Base-by-base conservation (phyloP, 2,888 invertebrate genomes). In the Plebejus melissa region DNA sequence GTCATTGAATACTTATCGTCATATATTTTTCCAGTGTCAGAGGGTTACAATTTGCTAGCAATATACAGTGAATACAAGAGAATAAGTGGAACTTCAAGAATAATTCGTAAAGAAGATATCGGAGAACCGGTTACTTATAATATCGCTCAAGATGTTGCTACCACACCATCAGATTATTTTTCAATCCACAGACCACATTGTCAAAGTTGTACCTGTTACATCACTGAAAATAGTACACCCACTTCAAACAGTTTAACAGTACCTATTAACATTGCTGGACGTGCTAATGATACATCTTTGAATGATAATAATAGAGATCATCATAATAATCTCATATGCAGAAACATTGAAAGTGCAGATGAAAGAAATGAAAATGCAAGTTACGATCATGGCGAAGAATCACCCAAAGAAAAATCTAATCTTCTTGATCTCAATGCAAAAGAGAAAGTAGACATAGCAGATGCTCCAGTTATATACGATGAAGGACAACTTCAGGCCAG, bases 391-490 rank as follows among this genome's bases (percentile, higher is more conserved):
- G 6, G 38, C 7, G 38, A 6, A 38, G 38, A 38, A 38, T 38
- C 1, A 38, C 38, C 38, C 38, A 6, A 41, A 41, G 41, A 41
- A 41, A 41, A 4, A 69, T 41, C 41, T 0, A 38, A 46, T 70
- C 9, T 38, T 46, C 41, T 70, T 1, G n/a, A 70, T 46, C 2
- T 70, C 9, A 32, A 74, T 38, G 32, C n/a, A 6, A 41, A 75
- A 32, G 65, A 78, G 57, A 74, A 75, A 32, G 54, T 60, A 6
- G 76, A 76, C 22, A 50, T 76, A 0, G 11, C 75, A 41, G 77
- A 79, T 72, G 46, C 76, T 36, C 76, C 79, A n/a, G 76, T 78
- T n/a, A 80, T 80, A 69, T 80, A 80, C 32, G 80, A 80, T 69
- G 65, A 77, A 69, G 54, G 74, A 60, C 80, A 80, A 50, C 69